Evolutionary conservation across 2,113 vertebrate genomes (phyloP), one percentile per base, ranked within the genome.

Genomic region (Gambusia affinis): DNA sequence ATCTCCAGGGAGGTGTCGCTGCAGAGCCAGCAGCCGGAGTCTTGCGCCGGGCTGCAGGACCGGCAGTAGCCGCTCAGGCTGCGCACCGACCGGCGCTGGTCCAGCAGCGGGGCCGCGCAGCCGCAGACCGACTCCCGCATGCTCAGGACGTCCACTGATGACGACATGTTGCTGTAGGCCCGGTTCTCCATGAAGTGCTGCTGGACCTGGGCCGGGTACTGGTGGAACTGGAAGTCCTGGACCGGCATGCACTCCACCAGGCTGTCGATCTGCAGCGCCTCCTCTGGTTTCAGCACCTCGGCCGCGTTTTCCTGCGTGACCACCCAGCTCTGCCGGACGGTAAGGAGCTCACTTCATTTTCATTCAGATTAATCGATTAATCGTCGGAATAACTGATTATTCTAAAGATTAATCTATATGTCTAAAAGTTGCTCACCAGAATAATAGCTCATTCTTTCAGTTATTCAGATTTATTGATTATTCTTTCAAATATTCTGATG

Each of bases 251-350:
- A 80, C 68, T 90, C 72, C 14, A 37, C 80, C 37, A 94, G 42
- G 1, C 37, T 81, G 79, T 94, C 85, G 2, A 94, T 87, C 8
- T 83, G 84, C 14, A 92, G 79, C 1, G 65, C 73, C 27, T 91
- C 77, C 75, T 95, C 93, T 12, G 19, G 54, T 31, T 88, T 73
- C 60, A 91, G 57, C 51, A 75, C 24, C 39, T 86, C 88, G 4
- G 29, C 60, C 1, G 64, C 60, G 11, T 78, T 85, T 29, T 82
- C 66, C 3, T 78, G 69, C 1, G 80, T 79, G 28, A 82, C 28
- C 27, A 88, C 87, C 85, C 85, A 90, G 67, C 81, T 90, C 94
- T 94, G 67, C 7, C 72, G 73, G 31, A 85, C 47, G 35, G 35
- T 37, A 37, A 37, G 35, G 35, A 37, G 35, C 35, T 37, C 35